Evolutionary conservation across 2,797 vertebrate genomes (phyloP), one percentile per base, ranked within the genome.

Genomic region (Silurus aristotelis): DNA sequence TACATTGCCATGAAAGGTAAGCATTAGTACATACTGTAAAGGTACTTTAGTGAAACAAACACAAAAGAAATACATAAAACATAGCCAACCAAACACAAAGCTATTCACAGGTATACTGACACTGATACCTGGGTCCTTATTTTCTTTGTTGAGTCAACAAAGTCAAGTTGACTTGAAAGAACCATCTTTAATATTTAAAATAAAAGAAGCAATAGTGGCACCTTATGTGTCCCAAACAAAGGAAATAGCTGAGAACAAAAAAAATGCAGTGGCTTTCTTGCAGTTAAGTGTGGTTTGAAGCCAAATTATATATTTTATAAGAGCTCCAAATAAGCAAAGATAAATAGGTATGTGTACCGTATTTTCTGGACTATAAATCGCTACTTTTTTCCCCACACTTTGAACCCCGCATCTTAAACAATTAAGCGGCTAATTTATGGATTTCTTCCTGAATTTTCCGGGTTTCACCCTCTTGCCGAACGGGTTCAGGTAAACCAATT

Each of bases 111-210:
- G 43, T 66, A 25, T 48, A 38, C 48, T 80, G 63, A 66, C 61
- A 80, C 43, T 66, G 48, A 52, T 52, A 61, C 43, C 61, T 1
- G 8, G 20, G 22, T 66, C 43, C 43, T 66, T 48, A 64, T 52
- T 48, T 52, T 80, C 78, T 80, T 66, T 80, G 43, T 66, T 80
- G 4, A 38, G 38, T 38, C 38, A 38, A 38, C 38, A 38, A 38
- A 38, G 38, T 38, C 38, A 38, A 38, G 78, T 52, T 43, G 27
- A 12, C 78, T 80, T 80, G 43, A 80, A 66, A 80, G n/a, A 48
- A 66, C 7, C 43, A 19, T 80, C 61, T 80, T 80, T 80, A 66
- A 80, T 80, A 80, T 80, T 80, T 64, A 10, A 78, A 78, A 80
- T 66, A 66, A 66, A 12, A 64, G 61, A 52, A 80, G 61, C n/a